Base-by-base conservation (phyloP, 1,140 invertebrate species). In the Neomicropteryx cornuta region DNA sequence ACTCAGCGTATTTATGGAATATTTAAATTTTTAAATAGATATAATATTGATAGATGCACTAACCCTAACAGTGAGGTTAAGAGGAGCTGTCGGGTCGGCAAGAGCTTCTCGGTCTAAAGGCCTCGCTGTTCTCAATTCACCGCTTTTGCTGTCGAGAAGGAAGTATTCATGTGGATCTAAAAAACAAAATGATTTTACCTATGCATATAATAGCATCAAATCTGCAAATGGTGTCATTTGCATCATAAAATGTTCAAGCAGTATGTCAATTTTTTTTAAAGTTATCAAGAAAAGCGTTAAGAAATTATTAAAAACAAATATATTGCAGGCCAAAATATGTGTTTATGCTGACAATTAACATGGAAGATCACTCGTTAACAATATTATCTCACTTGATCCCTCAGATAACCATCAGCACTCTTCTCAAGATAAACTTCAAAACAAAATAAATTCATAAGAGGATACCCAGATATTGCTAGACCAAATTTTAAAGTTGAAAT, bases 151-250 rank as follows among this genome's bases (percentile, higher is more conserved):
- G 60, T 93, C 83, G 46, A 93, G 51, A 6, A 83, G 62, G 55
- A 93, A 93, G 53, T 87, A 90, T 51, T 91, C 84, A 51, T 83
- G 76, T 3, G 87, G 86, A 75, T 91, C 86, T 90, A 48, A 10
- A 60, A 57, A 43, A 43, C 6, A 16, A 17, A 32, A 32, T 10
- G 6, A 5, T 6, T n/a, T n/a, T n/a, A n/a, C n/a, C n/a, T n/a
- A n/a, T n/a, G n/a, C n/a, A n/a, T n/a, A n/a, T n/a, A n/a, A n/a
- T n/a, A n/a, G n/a, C n/a, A n/a, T n/a, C n/a, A n/a, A n/a, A n/a
- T n/a, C n/a, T n/a, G n/a, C n/a, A n/a, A n/a, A n/a, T n/a, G n/a
- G n/a, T n/a, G n/a, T n/a, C n/a, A n/a, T n/a, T n/a, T n/a, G n/a
- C n/a, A n/a, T 32, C 8, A 32, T 32, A 32, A 39, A 36, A 20